Percentiles rank a stretch among this genome's conserved stretches.
Evolutionary conservation across 2,888 invertebrate genomes (phyloP).

Genomic region (Colostygia pectinataria): DNA sequence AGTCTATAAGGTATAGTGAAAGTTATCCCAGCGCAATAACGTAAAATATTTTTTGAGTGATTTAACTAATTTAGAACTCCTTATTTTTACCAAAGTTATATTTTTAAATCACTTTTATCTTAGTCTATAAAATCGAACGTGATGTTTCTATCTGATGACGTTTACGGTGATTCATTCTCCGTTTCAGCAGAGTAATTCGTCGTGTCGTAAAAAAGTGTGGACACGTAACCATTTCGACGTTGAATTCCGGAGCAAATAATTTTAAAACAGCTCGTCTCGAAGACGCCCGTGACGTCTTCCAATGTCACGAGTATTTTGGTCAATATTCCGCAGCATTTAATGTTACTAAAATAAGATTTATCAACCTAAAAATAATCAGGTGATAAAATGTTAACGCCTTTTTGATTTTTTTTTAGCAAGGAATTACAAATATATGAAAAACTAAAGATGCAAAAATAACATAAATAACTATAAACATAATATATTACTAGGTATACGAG

Average conservation of each 20-base stretch:
- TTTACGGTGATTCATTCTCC: background rate
- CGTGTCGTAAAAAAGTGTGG: constrained; percentile 26
- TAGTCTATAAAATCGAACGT: too few species aligned
- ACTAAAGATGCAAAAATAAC: too few species aligned
- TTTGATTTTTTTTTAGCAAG: too few species aligned
- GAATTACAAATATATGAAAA: too few species aligned
- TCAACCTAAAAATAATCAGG: constrained; percentile 1
- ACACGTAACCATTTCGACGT: constrained; percentile 39
- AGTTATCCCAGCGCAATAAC: too few species aligned
- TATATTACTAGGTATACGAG: too few species aligned
- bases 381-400: background rate
- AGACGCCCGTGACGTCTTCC: constrained; percentile 56
- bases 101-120: too few species aligned
- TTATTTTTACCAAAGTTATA: too few species aligned
- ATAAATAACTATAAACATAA: too few species aligned
- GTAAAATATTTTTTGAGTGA: too few species aligned
- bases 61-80: too few species aligned
- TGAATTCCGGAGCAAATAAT: constrained; percentile 50
- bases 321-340: constrained; percentile 37
- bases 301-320: constrained; percentile 50
- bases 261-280: constrained; percentile 53
- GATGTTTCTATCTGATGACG: background rate
- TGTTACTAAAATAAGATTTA: constrained; percentile 6
- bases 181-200: constrained; percentile 5
- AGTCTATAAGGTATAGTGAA: too few species aligned